A percentile compares a stretch with the other conserved stretches of the same genome.
Conservation (phyloP, 1,140 invertebrate species). For the Saxidomus purpurata region DNA sequence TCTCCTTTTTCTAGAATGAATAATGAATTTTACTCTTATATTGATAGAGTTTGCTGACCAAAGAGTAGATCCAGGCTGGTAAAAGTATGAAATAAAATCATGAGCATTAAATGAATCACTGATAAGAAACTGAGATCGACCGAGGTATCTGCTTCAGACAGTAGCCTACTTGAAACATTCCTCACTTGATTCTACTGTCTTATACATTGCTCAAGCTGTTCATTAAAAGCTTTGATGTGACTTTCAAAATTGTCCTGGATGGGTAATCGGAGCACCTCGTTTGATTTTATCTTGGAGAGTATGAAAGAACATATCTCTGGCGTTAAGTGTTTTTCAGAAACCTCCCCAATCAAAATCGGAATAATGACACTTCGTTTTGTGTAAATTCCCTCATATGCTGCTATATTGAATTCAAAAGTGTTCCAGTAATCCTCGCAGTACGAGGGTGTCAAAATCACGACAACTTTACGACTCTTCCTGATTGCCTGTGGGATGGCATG, state of each 20-base stretch:
- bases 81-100: too few species aligned
- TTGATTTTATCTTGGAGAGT: neutral
- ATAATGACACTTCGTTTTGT: slow-evolving; percentile 10
- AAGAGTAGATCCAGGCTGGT: too few species aligned
- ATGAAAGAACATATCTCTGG: neutral
- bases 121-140: too few species aligned
- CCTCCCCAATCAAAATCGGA: neutral
- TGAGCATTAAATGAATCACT: too few species aligned
- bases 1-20: too few species aligned
- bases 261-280: neutral
- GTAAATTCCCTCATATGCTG: slow-evolving; percentile 45
- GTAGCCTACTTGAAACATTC: too few species aligned
- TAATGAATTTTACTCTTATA: too few species aligned
- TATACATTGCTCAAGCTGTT: neutral
- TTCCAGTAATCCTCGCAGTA: slow-evolving; percentile 39
- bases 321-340: neutral
- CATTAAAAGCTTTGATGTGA: neutral
- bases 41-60: too few species aligned
- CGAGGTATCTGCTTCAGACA: too few species aligned
- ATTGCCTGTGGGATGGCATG: neutral
- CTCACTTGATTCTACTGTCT: neutral
- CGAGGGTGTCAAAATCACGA: neutral
- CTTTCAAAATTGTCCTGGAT: neutral
- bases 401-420: slow-evolving; percentile 53
- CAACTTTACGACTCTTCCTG: slow-evolving; percentile 7